Evolutionary conservation across 2,113 vertebrate species (phyloP).

Genomic region (Pyrgilauda ruficollis): DNA sequence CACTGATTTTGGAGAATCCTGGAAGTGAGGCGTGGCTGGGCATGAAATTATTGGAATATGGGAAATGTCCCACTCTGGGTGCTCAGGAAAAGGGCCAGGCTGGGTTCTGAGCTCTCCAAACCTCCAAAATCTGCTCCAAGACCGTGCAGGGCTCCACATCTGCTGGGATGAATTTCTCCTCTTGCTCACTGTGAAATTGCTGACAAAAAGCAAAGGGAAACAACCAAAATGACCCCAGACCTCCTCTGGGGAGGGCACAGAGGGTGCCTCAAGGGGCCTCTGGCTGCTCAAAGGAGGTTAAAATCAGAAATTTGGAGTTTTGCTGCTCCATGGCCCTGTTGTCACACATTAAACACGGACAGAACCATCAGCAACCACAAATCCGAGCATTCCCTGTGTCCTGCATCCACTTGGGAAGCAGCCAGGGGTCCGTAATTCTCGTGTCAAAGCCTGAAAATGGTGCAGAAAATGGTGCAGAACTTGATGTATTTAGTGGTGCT

Average conservation of each 20-base stretch:
- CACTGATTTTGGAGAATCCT: neutral
- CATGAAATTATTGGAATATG: fast-evolving
- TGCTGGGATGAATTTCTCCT: neutral
- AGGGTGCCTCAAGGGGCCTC: neutral
- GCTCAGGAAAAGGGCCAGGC: neutral
- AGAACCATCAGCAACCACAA: neutral
- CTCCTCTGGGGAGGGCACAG: neutral
- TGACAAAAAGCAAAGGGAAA: neutral
- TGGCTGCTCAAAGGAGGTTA: neutral
- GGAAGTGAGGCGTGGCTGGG: neutral
- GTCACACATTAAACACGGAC: fast-evolving
- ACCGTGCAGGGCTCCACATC: fast-evolving
- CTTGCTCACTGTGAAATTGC: fast-evolving
- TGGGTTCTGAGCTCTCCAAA: neutral
- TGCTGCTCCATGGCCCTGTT: neutral
- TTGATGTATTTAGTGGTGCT: fast-evolving
- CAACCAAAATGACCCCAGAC: fast-evolving
- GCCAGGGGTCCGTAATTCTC: neutral
- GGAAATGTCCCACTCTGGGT: neutral
- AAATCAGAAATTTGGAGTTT: neutral
- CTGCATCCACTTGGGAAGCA: neutral
- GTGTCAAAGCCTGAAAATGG: neutral
- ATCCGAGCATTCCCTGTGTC: neutral
- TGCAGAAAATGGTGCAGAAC: neutral
- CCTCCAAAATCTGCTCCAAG: neutral